phyloP scores from a whole-genome alignment of 2,888 invertebrate species.

The Phyto melanocephala region DNA sequence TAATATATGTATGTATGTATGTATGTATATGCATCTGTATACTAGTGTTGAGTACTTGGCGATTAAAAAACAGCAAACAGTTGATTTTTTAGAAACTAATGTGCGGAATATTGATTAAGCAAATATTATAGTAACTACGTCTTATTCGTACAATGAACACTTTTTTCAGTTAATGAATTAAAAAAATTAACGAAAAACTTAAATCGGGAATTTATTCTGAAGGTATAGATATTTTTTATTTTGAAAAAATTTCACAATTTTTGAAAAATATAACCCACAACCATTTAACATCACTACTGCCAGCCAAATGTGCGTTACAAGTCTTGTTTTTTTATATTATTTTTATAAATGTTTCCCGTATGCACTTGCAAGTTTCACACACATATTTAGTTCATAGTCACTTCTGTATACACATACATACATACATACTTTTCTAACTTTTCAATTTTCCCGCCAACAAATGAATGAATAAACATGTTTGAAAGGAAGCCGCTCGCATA shows the following conservation, averaged over 20 bases:
- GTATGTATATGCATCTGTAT: too few relatives aligned
- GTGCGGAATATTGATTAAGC: too few relatives aligned
- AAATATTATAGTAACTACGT: too few relatives aligned
- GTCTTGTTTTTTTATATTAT: neutral
- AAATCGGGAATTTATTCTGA: too few relatives aligned
- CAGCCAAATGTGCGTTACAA: neutral
- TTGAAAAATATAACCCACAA: too few relatives aligned
- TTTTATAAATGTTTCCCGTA: slow-evolving; percentile 5
- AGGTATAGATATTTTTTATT: neutral
- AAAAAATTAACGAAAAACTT: too few relatives aligned
- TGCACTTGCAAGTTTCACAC: neutral
- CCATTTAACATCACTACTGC: neutral
- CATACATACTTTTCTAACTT: neutral
- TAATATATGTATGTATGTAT: too few relatives aligned
- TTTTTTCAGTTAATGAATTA: too few relatives aligned
- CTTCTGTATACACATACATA: neutral
- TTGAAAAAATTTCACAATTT: neutral
- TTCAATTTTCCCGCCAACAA: neutral
- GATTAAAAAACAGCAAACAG: too few relatives aligned
- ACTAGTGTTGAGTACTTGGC: too few relatives aligned
- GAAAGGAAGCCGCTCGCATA: neutral
- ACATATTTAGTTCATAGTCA: neutral
- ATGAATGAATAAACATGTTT: neutral
- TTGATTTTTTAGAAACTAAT: too few relatives aligned
- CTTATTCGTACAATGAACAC: too few relatives aligned